Evolutionary conservation across 2,888 invertebrate genomes (phyloP).

Genomic region (Peribatodes rhomboidaria): DNA sequence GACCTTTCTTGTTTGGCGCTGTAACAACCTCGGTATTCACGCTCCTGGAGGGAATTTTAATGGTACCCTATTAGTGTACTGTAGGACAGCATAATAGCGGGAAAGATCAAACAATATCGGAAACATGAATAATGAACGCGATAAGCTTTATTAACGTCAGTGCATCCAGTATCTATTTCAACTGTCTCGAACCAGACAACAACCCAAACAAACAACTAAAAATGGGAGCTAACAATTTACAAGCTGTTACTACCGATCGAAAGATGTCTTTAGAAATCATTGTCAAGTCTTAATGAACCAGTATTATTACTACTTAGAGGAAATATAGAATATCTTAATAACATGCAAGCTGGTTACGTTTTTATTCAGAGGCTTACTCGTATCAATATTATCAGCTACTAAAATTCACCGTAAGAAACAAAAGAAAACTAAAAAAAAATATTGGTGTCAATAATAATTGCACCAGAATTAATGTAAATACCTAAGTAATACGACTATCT

Average conservation of each 20-base stretch:
- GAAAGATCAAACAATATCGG: conserved; percentile 24
- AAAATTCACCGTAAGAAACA: too few species aligned
- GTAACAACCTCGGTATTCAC: conserved; percentile 40
- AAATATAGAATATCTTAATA: conserved; percentile 39
- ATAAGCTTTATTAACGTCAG: conserved; percentile 8
- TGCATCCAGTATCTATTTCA: conserved; percentile 5
- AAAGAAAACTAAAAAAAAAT: too few species aligned
- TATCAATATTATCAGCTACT: background rate
- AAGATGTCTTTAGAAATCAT: conserved; percentile 41
- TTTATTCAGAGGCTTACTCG: conserved; percentile 18
- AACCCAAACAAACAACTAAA: conserved; percentile 1
- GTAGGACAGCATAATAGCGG: conserved; percentile 24
- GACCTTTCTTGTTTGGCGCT: conserved; percentile 40
- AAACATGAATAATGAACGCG: conserved; percentile 12
- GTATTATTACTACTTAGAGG: conserved; percentile 42
- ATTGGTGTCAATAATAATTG: too few species aligned
- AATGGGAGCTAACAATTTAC: conserved; percentile 6
- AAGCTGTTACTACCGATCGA: conserved; percentile 38
- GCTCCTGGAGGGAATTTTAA: conserved; percentile 31
- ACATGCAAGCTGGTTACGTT: conserved; percentile 36
- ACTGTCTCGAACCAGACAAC: background rate
- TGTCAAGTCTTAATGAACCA: conserved; percentile 38
- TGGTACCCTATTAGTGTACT: conserved; percentile 27
- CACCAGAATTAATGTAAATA: too few species aligned
- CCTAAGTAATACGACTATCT: too few species aligned